Conservation (phyloP, 2,113 vertebrate genomes). For the Phaethornis superciliosus region DNA sequence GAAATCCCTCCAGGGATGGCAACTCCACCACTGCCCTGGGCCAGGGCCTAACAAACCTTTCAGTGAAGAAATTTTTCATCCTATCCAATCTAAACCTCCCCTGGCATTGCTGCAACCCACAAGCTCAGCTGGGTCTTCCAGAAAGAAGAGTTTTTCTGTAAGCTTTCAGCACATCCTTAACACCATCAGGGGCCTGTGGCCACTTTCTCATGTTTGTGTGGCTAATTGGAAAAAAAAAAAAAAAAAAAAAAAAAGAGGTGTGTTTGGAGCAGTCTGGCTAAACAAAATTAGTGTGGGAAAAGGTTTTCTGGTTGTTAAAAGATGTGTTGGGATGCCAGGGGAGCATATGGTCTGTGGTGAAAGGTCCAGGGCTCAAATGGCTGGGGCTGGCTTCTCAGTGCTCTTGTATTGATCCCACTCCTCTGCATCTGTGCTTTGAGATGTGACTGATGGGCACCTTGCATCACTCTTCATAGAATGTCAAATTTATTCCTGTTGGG, state of each 20-base stretch:
- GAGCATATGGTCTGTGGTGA: slow-evolving; percentile 49
- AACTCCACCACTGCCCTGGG: not conserved
- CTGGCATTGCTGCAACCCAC: not conserved
- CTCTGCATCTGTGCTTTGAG: not conserved
- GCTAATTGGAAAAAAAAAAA: not conserved
- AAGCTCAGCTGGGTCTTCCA: not conserved
- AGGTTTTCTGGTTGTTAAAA: not conserved
- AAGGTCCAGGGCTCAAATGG: slow-evolving; percentile 9
- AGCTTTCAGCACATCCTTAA: not conserved
- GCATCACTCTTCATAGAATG: not conserved
- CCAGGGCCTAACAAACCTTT: not conserved
- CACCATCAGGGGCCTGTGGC: not conserved
- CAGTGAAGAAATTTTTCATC: not conserved
- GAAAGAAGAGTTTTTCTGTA: not conserved
- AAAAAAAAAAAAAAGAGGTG: not conserved
- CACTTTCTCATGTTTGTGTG: not conserved
- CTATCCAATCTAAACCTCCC: fast-evolving
- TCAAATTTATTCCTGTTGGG: not conserved
- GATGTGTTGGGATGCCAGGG: slow-evolving; percentile 22
- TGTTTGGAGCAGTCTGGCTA: slow-evolving; percentile 27
- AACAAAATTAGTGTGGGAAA: slow-evolving; percentile 20
- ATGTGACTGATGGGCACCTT: not conserved
- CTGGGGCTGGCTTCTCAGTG: not conserved
- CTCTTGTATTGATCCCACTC: not conserved
- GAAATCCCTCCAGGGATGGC: not conserved